Conservation (phyloP, 2,888 invertebrate genomes). For the Tiphia femorata region DNA sequence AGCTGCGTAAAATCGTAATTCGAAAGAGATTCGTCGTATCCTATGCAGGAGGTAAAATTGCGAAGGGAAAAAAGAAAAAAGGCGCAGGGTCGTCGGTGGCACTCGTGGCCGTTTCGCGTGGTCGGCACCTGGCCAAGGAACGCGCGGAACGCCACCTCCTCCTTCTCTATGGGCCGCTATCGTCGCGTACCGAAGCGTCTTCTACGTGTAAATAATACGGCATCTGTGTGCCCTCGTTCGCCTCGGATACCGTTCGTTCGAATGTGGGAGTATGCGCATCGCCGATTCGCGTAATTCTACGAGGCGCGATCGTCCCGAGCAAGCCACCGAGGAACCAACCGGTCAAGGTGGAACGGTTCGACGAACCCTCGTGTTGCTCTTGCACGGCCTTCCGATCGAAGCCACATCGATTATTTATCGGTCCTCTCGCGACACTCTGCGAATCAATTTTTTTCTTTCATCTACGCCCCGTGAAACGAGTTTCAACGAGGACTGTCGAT, state of each 20-base stretch:
- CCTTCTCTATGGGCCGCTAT: no score
- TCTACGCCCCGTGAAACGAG: no score
- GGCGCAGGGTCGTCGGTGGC: no score
- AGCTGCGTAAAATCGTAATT: no score
- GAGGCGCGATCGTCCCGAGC: conserved; percentile 10
- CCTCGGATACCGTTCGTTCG: conserved; percentile 35
- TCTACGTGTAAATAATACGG: conserved; percentile 30
- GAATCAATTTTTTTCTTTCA: not conserved
- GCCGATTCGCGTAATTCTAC: conserved; percentile 15
- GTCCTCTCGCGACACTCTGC: not conserved
- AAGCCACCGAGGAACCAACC: conserved; percentile 12
- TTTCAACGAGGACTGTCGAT: not conserved
- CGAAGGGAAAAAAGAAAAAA: no score
- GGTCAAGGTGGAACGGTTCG: not conserved
- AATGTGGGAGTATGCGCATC: conserved; percentile 26
- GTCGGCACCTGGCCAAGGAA: no score
- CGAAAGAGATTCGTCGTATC: no score
- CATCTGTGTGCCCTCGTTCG: conserved; percentile 30
- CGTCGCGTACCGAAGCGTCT: no score
- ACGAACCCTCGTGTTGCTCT: conserved; percentile 1
- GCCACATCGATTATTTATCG: not conserved
- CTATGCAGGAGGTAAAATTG: no score
- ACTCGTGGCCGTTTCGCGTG: no score
- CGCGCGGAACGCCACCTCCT: no score
- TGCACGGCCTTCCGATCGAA: not conserved